These are phyloP conservation scores for Nothobranchius kuhntae DNA, from an alignment of 2,113 vertebrate species.

Conservation along the genomic window DNA sequence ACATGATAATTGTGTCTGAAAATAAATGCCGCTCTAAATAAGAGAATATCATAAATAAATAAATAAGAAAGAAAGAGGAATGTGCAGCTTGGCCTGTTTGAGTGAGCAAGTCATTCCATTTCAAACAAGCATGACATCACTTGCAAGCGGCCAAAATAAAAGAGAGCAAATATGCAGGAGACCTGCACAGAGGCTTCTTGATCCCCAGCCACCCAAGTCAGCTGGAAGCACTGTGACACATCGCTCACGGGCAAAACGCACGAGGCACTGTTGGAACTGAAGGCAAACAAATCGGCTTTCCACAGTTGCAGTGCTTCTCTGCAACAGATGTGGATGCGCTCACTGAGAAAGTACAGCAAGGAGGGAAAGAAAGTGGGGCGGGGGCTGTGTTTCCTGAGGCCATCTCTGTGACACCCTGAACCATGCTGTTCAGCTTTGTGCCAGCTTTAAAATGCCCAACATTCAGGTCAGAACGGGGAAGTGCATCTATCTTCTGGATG, in stretches of 20 bases:
- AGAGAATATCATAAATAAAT: conserved; percentile 44
- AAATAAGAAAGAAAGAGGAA: conserved; percentile 51
- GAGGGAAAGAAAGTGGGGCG: conserved; percentile 28
- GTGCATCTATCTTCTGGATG: conserved; percentile 72
- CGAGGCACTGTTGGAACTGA: conserved; percentile 72
- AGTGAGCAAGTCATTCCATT: conserved; percentile 62
- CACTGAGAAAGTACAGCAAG: conserved; percentile 42
- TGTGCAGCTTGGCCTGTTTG: conserved; percentile 32
- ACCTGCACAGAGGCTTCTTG: conserved; percentile 62
- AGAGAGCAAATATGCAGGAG: conserved; percentile 64
- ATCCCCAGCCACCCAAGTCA: conserved; percentile 67
- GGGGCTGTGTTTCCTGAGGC: conserved; percentile 49
- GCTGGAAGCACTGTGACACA: conserved; percentile 73
- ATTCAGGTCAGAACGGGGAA: conserved; percentile 75
- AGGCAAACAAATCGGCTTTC: conserved; percentile 76
- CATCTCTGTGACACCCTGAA: conserved; percentile 72
- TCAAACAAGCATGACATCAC: conserved; percentile 75
- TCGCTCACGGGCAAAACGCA: conserved; percentile 77
- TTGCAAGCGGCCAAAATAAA: conserved; percentile 71
- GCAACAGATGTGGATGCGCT: conserved; percentile 34
- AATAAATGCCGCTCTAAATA: conserved; percentile 40
- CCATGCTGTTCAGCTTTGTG: conserved; percentile 57
- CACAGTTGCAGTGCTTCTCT: conserved; percentile 67
- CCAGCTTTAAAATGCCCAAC: conserved; percentile 72
- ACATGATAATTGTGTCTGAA: conserved; percentile 35